Percentiles rank a stretch among this genome's conserved stretches.
These are phyloP conservation scores for Aplocera efformata DNA, from an alignment of 2,888 invertebrate species.

Conservation along the genomic window DNA sequence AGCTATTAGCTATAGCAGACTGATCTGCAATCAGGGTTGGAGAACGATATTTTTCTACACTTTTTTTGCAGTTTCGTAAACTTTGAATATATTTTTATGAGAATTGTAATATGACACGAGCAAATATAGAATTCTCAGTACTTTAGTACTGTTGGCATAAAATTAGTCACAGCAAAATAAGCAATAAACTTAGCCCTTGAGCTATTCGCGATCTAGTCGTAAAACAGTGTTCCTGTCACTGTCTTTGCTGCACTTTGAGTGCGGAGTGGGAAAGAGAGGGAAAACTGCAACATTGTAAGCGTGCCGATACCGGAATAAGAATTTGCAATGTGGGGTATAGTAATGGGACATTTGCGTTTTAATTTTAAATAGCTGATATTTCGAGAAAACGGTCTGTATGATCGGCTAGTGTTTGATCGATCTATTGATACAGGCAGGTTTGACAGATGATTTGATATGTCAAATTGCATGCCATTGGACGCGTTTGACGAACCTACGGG, in stretches of 20 bases:
- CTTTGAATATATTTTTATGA: slow-evolving; percentile 9
- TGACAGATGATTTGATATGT: neutral
- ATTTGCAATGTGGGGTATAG: slow-evolving; percentile 48
- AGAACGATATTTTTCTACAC: too few relatives aligned
- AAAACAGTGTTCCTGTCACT: slow-evolving; percentile 50
- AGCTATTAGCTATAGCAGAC: too few relatives aligned
- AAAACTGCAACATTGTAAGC: slow-evolving; percentile 58
- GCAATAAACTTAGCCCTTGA: slow-evolving; percentile 65
- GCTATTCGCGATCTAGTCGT: slow-evolving; percentile 66
- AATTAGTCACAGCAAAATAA: slow-evolving; percentile 74
- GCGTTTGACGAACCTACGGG: too few relatives aligned
- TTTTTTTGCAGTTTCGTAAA: too few relatives aligned
- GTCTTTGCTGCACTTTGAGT: slow-evolving; percentile 28
- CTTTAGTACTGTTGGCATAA: slow-evolving; percentile 54
- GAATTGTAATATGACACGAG: slow-evolving; percentile 32
- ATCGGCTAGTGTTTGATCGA: slow-evolving; percentile 1
- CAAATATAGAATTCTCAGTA: slow-evolving; percentile 47
- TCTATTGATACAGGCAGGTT: neutral
- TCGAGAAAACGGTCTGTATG: slow-evolving; percentile 13
- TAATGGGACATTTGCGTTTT: slow-evolving; percentile 26
- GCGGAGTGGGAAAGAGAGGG: slow-evolving; percentile 41
- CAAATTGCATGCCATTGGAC: too few relatives aligned
- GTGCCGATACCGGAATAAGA: slow-evolving; percentile 60
- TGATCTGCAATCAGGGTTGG: too few relatives aligned
- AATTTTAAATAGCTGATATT: slow-evolving; percentile 17